Evolutionary conservation across 1,140 invertebrate species (phyloP).

Genomic region (Drosophila melanica): DNA sequence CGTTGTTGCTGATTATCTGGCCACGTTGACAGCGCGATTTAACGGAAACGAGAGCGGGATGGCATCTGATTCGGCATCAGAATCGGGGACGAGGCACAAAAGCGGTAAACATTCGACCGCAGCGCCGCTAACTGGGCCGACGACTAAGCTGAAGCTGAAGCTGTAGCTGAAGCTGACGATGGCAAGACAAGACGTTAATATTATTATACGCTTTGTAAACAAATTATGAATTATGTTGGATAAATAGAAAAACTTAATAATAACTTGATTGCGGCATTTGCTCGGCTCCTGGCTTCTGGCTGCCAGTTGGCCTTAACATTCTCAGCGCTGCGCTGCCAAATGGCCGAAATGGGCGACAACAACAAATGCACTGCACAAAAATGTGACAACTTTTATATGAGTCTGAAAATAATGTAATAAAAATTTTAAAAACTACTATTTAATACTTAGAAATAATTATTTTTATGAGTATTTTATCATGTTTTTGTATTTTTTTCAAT

Average conservation of each 20-base stretch:
- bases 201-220: conserved; percentile 82
- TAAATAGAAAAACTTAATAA: conserved; percentile 83
- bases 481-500: too few species aligned
- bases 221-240: conserved; percentile 83
- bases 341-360: conserved; percentile 4
- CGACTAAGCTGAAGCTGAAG: neutral
- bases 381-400: neutral
- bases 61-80: neutral
- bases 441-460: too few species aligned
- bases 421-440: too few species aligned
- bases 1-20: conserved; percentile 70
- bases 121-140: neutral
- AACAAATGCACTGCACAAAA: conserved; percentile 27
- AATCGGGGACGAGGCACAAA: neutral
- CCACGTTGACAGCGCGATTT: conserved; percentile 66
- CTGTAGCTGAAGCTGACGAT: conserved; percentile 13
- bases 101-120: neutral
- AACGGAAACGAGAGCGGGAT: conserved; percentile 3
- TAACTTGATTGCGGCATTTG: conserved; percentile 82
- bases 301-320: conserved; percentile 19
- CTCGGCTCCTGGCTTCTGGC: conserved; percentile 15
- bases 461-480: too few species aligned
- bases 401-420: too few species aligned
- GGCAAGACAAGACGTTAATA: conserved; percentile 75
- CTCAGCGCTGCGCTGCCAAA: neutral